Evolutionary conservation across 1,140 invertebrate species (phyloP).

Genomic region (Orius insidiosus): DNA sequence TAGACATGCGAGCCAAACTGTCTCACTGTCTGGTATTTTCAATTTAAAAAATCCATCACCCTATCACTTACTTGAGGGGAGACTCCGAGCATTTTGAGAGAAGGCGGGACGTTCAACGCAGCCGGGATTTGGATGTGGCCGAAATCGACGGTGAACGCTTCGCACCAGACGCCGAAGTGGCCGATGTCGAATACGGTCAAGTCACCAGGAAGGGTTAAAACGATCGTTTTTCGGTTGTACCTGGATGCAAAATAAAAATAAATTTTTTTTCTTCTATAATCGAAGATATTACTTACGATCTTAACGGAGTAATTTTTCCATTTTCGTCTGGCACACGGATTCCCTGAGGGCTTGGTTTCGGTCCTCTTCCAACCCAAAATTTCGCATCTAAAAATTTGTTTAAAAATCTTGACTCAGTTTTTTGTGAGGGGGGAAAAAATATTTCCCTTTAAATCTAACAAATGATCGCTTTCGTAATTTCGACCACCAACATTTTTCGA

Average conservation of each 20-base stretch:
- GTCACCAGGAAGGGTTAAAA: conserved; percentile 63
- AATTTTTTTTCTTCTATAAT: not conserved
- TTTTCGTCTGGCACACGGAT: conserved; percentile 75
- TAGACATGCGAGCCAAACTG: not conserved
- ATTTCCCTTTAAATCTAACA: too few relatives aligned
- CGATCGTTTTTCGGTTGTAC: conserved; percentile 71
- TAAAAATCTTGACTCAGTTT: too few relatives aligned
- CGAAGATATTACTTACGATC: conserved; percentile 23
- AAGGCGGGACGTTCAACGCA: conserved; percentile 66
- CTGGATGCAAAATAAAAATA: conserved; percentile 19
- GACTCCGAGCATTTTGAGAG: conserved; percentile 79
- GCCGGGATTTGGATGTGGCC: conserved; percentile 63
- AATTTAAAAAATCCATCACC: not conserved
- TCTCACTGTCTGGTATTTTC: not conserved
- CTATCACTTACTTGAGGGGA: conserved; percentile 72
- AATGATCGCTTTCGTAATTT: too few relatives aligned
- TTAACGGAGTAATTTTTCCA: conserved; percentile 58
- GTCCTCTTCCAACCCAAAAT: conserved; percentile 73
- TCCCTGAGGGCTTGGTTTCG: conserved; percentile 57
- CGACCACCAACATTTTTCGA: too few relatives aligned
- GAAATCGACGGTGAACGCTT: conserved; percentile 78
- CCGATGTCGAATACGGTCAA: conserved; percentile 68
- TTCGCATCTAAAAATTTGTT: conserved; percentile 70
- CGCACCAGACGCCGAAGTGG: conserved; percentile 74
- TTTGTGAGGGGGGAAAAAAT: too few relatives aligned